A percentile compares a stretch with the other conserved stretches of the same genome.
Conservation (phyloP, 1,140 invertebrate genomes). For the Aphelenchoides fujianensis region DNA sequence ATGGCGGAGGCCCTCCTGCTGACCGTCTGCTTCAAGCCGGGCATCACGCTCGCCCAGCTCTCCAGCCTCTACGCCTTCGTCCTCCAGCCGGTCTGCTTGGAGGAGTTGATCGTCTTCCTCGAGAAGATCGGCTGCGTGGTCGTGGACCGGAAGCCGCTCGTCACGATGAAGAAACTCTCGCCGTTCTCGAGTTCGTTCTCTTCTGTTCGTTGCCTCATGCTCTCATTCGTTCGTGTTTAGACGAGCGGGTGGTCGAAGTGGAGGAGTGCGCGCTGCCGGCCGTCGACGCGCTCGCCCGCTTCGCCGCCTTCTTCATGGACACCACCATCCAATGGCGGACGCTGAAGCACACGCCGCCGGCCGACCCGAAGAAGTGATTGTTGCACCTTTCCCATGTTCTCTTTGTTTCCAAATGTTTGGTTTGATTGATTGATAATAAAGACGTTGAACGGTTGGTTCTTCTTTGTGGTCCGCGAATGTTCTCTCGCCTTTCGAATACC, state of each 20-base stretch:
- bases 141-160: neutral
- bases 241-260: neutral
- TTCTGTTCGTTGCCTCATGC: neutral
- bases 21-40: slow-evolving; percentile 4
- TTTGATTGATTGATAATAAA: slow-evolving; percentile 7
- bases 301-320: slow-evolving; percentile 6
- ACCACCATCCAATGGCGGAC: neutral
- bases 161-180: slow-evolving; percentile 13
- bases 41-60: neutral
- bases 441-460: neutral
- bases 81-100: neutral
- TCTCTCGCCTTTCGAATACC: too few species aligned
- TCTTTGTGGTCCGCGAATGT: too few species aligned
- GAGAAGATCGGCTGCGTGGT: neutral
- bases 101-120: slow-evolving; percentile 6
- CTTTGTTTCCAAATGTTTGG: neutral
- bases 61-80: neutral
- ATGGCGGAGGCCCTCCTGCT: slow-evolving; percentile 11
- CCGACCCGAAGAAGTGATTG: neutral
- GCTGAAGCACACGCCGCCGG: neutral
- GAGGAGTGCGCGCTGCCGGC: neutral
- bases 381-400: neutral
- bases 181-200: slow-evolving; percentile 9
- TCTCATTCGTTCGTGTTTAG: too few species aligned
- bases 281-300: slow-evolving; percentile 3